phyloP scores from a whole-genome alignment of 2,113 vertebrate species.

The Leptosomus discolor region DNA sequence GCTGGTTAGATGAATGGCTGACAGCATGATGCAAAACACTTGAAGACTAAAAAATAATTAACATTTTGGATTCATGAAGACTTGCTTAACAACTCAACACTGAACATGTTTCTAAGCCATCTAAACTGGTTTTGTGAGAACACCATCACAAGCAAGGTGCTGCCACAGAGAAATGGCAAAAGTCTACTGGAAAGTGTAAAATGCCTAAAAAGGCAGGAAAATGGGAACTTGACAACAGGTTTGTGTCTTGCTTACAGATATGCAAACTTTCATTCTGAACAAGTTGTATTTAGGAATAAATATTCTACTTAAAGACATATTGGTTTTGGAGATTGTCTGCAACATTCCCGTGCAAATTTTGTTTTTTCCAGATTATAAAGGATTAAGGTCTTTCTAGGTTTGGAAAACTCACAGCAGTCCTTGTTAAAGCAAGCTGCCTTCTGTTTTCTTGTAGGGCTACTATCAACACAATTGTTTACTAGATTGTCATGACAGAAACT shows the following conservation, averaged over 20 bases:
- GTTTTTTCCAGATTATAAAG: not conserved
- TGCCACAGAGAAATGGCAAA: not conserved
- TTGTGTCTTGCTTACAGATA: not conserved
- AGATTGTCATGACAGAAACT: not conserved
- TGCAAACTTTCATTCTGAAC: not conserved
- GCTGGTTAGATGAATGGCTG: not conserved
- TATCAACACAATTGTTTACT: not conserved
- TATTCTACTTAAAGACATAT: not conserved
- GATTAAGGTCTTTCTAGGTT: not conserved
- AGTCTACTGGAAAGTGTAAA: not conserved
- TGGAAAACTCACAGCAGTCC: not conserved
- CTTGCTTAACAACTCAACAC: not conserved
- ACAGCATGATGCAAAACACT: not conserved
- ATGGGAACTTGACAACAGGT: not conserved
- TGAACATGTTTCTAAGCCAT: not conserved
- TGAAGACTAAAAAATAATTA: not conserved
- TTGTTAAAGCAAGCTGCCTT: not conserved
- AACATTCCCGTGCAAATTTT: not conserved
- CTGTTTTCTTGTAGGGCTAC: not conserved
- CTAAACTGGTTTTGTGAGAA: not conserved
- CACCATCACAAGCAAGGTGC: not conserved
- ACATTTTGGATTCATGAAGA: not conserved
- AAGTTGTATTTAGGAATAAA: not conserved
- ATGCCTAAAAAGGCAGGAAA: not conserved
- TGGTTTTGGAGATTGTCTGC: not conserved